Evolutionary conservation across 2,797 vertebrate genomes (phyloP).

Genomic region (Falco berigora): DNA sequence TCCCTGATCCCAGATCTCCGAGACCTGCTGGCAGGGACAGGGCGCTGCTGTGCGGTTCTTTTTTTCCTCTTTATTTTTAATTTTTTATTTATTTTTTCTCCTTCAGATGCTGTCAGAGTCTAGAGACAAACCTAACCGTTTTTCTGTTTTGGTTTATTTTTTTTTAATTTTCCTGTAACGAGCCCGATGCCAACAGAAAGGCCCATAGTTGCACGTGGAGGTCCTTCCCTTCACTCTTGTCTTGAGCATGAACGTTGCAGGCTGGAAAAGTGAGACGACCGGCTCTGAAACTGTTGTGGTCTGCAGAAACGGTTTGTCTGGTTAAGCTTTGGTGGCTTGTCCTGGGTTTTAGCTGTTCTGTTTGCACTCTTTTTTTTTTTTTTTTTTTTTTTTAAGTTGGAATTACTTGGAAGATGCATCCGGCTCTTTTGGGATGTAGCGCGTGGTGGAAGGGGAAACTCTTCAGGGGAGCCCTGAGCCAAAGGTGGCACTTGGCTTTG

Average conservation of each 20-base stretch:
- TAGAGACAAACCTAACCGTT: too few relatives aligned
- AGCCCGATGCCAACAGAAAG: rapidly evolving
- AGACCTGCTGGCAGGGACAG: not conserved
- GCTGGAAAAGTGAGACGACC: not conserved
- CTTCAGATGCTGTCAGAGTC: not conserved
- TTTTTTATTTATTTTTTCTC: rapidly evolving
- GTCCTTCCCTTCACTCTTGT: not conserved
- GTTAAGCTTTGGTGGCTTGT: not conserved
- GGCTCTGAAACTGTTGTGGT: rapidly evolving
- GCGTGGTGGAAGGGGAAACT: too few relatives aligned
- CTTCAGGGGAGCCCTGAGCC: too few relatives aligned
- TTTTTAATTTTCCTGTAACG: too few relatives aligned
- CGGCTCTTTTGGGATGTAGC: too few relatives aligned
- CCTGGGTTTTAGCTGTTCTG: not conserved
- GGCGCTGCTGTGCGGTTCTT: not conserved
- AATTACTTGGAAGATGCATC: too few relatives aligned
- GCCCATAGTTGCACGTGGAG: rapidly evolving
- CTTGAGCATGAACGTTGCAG: not conserved
- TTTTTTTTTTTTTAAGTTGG: too few relatives aligned
- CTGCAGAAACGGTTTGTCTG: not conserved
- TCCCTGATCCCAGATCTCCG: too few relatives aligned
- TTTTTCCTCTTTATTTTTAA: too few relatives aligned
- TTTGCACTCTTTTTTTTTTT: not conserved
- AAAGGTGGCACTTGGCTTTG: not conserved
- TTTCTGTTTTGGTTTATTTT: rapidly evolving